Evolutionary conservation across 2,113 vertebrate genomes (phyloP).

Genomic region (Bubalus kerabau): DNA sequence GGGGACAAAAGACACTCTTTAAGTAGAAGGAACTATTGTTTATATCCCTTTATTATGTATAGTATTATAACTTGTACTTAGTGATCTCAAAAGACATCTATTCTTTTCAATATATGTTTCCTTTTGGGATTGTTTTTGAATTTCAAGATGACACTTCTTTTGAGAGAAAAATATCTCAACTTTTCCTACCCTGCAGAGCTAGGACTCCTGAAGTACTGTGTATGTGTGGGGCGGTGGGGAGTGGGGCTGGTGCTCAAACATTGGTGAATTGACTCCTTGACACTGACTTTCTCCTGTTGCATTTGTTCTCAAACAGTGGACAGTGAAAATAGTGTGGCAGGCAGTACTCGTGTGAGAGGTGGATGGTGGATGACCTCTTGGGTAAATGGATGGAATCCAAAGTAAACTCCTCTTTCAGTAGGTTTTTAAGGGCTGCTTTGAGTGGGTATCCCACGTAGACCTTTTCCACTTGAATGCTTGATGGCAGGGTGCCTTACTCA

Average conservation of each 20-base stretch:
- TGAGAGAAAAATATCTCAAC: background rate
- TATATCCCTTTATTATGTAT: background rate
- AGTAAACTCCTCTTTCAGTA: background rate
- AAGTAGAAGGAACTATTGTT: background rate
- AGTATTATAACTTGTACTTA: background rate
- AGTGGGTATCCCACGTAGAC: background rate
- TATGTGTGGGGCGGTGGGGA: background rate
- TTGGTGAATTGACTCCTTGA: background rate
- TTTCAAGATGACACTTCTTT: background rate
- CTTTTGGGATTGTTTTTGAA: background rate
- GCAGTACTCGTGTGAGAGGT: background rate
- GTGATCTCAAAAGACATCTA: background rate
- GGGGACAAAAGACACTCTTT: background rate
- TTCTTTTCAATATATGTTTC: background rate
- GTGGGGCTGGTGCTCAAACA: background rate
- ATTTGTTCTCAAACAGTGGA: background rate
- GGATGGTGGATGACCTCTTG: background rate
- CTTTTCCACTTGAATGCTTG: background rate
- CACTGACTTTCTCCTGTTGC: background rate
- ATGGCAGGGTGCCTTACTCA: background rate
- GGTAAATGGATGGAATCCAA: constrained; percentile 26
- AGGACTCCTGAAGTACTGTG: background rate
- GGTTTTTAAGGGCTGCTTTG: background rate
- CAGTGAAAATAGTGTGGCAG: background rate
- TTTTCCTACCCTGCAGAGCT: background rate